Conservation (phyloP, 2,888 invertebrate species). For the Lumbricus terrestris region DNA sequence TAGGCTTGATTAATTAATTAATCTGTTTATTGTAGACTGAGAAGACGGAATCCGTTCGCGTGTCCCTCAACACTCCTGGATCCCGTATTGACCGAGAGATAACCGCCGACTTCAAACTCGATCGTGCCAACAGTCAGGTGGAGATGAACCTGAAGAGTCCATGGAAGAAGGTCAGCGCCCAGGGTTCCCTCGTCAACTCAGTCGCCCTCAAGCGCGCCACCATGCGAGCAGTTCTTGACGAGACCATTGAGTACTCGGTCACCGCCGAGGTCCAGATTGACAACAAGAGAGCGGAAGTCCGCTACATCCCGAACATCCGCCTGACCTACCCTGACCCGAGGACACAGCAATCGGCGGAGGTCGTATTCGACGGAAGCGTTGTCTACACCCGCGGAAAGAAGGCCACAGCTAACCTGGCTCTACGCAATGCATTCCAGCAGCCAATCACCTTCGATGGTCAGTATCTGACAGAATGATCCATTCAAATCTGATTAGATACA, state of each 20-base stretch:
- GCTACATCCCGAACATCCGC: conserved; percentile 40
- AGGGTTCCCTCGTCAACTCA: conserved; percentile 31
- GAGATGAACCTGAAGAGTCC: conserved; percentile 36
- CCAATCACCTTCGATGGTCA: conserved; percentile 32
- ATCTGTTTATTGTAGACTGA: conserved; percentile 18
- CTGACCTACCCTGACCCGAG: conserved; percentile 25
- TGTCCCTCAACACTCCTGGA: conserved; percentile 76
- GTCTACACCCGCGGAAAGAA: conserved; percentile 25
- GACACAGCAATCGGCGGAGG: background rate
- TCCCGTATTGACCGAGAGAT: conserved; percentile 71
- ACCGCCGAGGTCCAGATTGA: conserved; percentile 44
- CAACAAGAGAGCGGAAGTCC: conserved; percentile 31
- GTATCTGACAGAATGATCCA: background rate
- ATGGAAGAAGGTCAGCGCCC: conserved; percentile 36
- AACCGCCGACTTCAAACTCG: conserved; percentile 48
- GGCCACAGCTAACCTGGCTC: conserved; percentile 26
- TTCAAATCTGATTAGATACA: background rate
- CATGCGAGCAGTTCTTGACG: conserved; percentile 43
- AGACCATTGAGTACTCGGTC: conserved; percentile 42
- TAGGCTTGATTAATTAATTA: background rate
- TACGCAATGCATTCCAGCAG: conserved; percentile 32
- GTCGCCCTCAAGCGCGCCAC: conserved; percentile 41
- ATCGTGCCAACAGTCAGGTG: conserved; percentile 27
- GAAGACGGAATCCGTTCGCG: conserved; percentile 19
- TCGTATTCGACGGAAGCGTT: conserved; percentile 28